phyloP scores from a whole-genome alignment of 1,140 invertebrate genomes.

The Cotesia glomerata region DNA sequence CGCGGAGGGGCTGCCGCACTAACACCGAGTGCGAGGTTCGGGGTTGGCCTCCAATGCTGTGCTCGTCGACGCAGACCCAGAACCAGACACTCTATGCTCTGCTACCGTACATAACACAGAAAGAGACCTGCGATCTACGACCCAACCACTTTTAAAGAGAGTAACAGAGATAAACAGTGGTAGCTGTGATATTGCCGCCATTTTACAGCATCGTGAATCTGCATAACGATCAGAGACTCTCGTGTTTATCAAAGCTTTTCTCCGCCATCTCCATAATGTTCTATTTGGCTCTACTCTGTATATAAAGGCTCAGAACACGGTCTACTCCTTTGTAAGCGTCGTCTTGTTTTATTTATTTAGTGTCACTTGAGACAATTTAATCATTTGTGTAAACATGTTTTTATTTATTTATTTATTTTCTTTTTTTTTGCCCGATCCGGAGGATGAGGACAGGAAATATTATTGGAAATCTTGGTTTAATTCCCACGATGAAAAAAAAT shows the following conservation, averaged over 20 bases:
- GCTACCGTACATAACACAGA: too few relatives aligned
- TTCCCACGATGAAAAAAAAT: too few relatives aligned
- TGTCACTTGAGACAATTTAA: neutral
- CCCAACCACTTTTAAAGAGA: neutral
- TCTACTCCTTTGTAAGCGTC: constrained; percentile 5
- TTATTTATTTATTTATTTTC: neutral
- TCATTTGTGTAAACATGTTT: too few relatives aligned
- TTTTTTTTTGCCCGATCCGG: too few relatives aligned
- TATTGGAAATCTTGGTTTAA: constrained; percentile 19
- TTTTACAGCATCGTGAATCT: constrained; percentile 61
- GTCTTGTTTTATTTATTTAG: neutral
- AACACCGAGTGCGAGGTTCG: neutral
- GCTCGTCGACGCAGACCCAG: too few relatives aligned
- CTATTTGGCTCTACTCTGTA: constrained; percentile 39
- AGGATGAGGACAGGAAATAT: neutral
- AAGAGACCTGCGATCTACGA: neutral
- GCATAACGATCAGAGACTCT: constrained; percentile 65
- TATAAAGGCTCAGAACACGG: constrained; percentile 12
- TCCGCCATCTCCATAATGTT: constrained; percentile 64
- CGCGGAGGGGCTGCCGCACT: constrained; percentile 6
- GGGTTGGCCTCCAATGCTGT: neutral
- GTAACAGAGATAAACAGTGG: too few relatives aligned
- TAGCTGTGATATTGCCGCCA: constrained; percentile 59
- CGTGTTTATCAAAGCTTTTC: constrained; percentile 66
- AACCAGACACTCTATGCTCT: too few relatives aligned